Percentiles rank a stretch among this genome's conserved stretches.
These are phyloP conservation scores for Sussaba pulchella DNA, from an alignment of 2,888 invertebrate genomes.

Conservation along the genomic window DNA sequence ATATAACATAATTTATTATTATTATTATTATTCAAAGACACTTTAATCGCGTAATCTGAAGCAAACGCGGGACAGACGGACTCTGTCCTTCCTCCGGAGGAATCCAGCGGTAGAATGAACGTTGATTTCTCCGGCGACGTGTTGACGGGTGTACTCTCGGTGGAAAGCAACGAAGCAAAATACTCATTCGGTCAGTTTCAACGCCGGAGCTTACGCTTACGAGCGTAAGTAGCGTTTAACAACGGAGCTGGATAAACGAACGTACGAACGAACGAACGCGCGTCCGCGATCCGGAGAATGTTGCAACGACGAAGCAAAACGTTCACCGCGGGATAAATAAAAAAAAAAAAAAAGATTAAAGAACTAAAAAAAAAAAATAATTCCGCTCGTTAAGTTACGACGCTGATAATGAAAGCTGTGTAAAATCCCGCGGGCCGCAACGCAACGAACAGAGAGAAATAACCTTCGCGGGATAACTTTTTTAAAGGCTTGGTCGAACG, in stretches of 20 bases:
- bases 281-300: too few relatives aligned
- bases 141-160: conserved; percentile 44
- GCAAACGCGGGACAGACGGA: conserved; percentile 13
- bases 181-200: conserved; percentile 10
- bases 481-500: conserved; percentile 64
- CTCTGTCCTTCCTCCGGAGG: conserved; percentile 46
- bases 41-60: conserved; percentile 19
- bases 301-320: conserved; percentile 62
- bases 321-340: too few relatives aligned
- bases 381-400: too few relatives aligned
- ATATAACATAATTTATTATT: too few relatives aligned
- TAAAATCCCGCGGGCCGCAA: too few relatives aligned
- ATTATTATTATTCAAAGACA: too few relatives aligned
- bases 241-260: conserved; percentile 42
- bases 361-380: too few relatives aligned
- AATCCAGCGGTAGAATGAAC: conserved; percentile 63
- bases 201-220: background rate
- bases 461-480: conserved; percentile 62
- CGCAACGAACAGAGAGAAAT: too few relatives aligned
- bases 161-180: conserved; percentile 53
- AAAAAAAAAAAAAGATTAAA: too few relatives aligned
- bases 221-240: conserved; percentile 45
- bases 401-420: too few relatives aligned
- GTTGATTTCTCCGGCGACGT: conserved; percentile 63
- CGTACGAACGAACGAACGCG: too few relatives aligned